Evolutionary conservation across 2,797 vertebrate species (phyloP).

Genomic region (Cercopithecus neglectus): DNA sequence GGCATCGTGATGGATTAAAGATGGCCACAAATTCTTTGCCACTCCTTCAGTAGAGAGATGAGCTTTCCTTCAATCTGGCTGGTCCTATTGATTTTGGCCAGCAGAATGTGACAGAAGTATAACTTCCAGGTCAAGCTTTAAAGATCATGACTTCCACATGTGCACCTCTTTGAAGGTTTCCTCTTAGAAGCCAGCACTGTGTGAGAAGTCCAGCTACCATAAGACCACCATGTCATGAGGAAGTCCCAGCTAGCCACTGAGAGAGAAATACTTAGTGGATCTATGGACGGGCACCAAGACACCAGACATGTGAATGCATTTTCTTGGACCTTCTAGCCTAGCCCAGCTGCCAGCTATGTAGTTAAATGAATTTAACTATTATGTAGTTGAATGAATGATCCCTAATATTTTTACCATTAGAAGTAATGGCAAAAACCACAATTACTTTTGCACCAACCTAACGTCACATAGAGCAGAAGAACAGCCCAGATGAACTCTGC

Average conservation of each 20-base stretch:
- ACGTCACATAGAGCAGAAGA: background rate
- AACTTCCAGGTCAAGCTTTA: background rate
- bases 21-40: background rate
- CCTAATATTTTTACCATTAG: too few species aligned
- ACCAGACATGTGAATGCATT: too few species aligned
- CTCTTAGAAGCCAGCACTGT: background rate
- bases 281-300: background rate
- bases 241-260: background rate
- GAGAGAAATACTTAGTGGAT: background rate
- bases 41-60: background rate
- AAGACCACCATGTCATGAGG: background rate
- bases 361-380: too few species aligned
- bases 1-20: too few species aligned
- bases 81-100: background rate
- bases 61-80: background rate
- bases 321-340: background rate
- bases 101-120: background rate
- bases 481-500: background rate
- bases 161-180: background rate
- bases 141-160: background rate
- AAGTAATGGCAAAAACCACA: too few species aligned
- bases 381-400: background rate
- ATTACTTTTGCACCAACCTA: too few species aligned
- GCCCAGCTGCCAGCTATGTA: background rate
- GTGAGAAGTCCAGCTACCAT: background rate